Base-by-base conservation (phyloP, 2,797 vertebrate genomes). In the Lerista edwardsae region DNA sequence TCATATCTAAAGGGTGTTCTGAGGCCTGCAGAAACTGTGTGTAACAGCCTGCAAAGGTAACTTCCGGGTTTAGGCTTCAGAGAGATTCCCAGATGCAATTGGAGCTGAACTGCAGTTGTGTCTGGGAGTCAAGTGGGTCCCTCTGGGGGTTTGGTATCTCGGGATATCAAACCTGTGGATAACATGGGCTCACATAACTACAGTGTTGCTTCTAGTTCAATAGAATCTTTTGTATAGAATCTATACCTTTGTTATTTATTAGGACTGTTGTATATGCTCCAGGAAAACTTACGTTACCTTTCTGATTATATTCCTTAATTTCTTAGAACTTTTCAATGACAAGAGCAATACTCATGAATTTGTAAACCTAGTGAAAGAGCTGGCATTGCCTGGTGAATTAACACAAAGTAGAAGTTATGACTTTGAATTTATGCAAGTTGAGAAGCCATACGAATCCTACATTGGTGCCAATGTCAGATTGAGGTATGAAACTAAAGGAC, bases 321-420 rank as follows among this genome's bases (percentile, higher is more conserved):
- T 91, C 95, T 88, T 92, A 99, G 98, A 99, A 94, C 97, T 99
- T 89, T 99, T 99, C 95, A 99, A 98, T 93, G 98, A 99, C 95
- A 99, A 99, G 96, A 99, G 98, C 96, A 99, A 99, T 96, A 99
- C 98, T 55, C 98, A 99, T n/a, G 98, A 99, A 93, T 99, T 99
- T 97, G 98, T 99, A 94, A 99, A 99, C 95, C 95, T 99, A 94
- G 98, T 99, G 90, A 99, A 99, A 95, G 98, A 99, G 93, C 94
- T 99, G 93, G 98, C 98, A 81, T 96, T 99, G 91, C 98, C 98
- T 0, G 98, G 98, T 93, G 98, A 99, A 84, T 95, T 99, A 94
- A 96, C 97, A 79, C 98, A 99, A 95, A 99, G 98, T 96, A 96
- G 98, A 95, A 99, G 97, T 96, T 99, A 99, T 86, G 98, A 99